Conservation (phyloP, 2,113 vertebrate genomes). For the Toxostoma redivivum region DNA sequence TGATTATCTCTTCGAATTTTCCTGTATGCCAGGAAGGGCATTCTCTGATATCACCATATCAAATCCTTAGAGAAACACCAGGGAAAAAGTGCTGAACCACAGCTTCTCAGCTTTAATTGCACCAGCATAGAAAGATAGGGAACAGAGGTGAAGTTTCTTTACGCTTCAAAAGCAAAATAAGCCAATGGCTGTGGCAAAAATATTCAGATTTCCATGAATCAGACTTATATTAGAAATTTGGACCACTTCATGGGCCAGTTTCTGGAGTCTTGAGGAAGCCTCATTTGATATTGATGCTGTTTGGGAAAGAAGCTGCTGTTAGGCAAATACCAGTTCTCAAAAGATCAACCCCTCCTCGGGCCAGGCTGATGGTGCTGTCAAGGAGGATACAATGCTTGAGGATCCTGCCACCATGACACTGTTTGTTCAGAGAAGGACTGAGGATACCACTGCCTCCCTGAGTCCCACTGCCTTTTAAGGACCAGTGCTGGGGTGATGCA, state of each 20-base stretch:
- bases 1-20: neutral
- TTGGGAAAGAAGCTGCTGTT: neutral
- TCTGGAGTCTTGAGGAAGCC: neutral
- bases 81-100: neutral
- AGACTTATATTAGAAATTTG: neutral
- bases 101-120: neutral
- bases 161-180: neutral
- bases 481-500: neutral
- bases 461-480: neutral
- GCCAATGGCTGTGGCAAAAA: neutral
- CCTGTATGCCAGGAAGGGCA: neutral
- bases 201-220: neutral
- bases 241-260: neutral
- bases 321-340: neutral
- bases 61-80: neutral
- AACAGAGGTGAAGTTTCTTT: neutral
- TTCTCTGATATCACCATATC: neutral
- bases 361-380: neutral
- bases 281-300: neutral
- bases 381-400: neutral
- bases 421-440: neutral
- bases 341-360: fast-evolving
- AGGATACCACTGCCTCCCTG: neutral
- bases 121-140: neutral
- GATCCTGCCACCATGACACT: neutral